These are phyloP conservation scores for Stichopus chloronotus DNA, from an alignment of 35 echinoderm and acorn worm genomes.

Conservation along the genomic window DNA sequence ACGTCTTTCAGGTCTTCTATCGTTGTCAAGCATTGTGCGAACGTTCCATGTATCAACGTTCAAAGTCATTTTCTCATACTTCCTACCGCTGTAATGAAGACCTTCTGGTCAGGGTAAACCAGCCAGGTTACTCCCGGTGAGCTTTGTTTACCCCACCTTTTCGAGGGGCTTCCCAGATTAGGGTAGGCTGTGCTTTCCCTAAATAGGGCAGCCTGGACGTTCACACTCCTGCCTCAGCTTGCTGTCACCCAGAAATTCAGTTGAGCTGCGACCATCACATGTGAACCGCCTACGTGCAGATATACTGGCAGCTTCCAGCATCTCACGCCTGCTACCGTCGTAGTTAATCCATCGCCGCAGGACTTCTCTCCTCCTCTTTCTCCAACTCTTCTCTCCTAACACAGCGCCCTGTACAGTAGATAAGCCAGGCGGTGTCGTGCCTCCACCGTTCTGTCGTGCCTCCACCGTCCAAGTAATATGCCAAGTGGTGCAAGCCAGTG, in stretches of 20 bases:
- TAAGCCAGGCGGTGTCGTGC: slow-evolving; percentile 13
- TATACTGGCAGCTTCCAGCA: background rate
- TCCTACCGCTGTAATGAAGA: slow-evolving; percentile 54
- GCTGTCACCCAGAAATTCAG: background rate
- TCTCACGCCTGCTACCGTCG: slow-evolving; percentile 14
- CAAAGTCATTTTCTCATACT: background rate
- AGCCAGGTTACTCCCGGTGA: slow-evolving; percentile 28
- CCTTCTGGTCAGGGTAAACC: slow-evolving; percentile 32
- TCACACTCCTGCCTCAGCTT: slow-evolving; percentile 23
- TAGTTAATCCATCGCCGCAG: background rate
- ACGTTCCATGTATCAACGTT: slow-evolving; percentile 17
- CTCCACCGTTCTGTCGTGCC: background rate
- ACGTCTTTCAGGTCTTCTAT: slow-evolving; percentile 15
- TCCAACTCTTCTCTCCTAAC: background rate
- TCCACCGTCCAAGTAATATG: background rate
- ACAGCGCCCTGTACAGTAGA: background rate
- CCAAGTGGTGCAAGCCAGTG: background rate
- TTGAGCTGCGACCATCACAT: slow-evolving; percentile 7
- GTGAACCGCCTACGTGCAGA: slow-evolving; percentile 1
- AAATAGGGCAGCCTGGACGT: slow-evolving; percentile 59
- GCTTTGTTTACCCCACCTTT: slow-evolving; percentile 43
- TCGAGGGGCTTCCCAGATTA: background rate
- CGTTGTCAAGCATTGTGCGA: slow-evolving; percentile 9
- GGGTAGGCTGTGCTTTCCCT: slow-evolving; percentile 52
- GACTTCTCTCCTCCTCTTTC: background rate